Conservation (phyloP, 1,140 invertebrate species). For the Drosophila lowei region DNA sequence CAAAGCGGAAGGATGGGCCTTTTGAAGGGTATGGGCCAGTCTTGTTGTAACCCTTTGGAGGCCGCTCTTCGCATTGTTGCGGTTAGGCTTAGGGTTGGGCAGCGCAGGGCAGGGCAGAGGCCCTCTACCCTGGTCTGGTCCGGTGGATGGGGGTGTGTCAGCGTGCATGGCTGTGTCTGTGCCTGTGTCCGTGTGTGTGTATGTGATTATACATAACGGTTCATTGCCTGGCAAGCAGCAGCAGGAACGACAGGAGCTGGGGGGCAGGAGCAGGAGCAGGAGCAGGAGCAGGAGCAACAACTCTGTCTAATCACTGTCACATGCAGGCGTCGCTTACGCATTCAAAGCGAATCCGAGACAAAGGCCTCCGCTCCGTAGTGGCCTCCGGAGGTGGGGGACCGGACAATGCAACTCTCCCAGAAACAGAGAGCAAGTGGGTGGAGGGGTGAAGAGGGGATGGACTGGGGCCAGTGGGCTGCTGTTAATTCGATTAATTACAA, state of each 20-base stretch:
- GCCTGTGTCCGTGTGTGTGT: slow-evolving; percentile 23
- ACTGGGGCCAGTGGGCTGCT: slow-evolving; percentile 54
- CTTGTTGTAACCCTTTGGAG: no score
- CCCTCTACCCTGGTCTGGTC: background rate
- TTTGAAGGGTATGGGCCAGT: no score
- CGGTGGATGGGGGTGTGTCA: background rate
- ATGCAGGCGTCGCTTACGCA: slow-evolving; percentile 76
- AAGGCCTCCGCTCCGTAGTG: slow-evolving; percentile 34
- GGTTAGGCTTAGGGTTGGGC: slow-evolving; percentile 12
- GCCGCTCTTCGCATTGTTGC: slow-evolving; percentile 5
- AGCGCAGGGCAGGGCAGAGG: background rate
- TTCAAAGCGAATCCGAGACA: slow-evolving; percentile 68
- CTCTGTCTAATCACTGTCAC: slow-evolving; percentile 82
- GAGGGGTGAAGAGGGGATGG: background rate
- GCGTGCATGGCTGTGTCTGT: background rate
- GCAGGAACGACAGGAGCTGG: slow-evolving; percentile 9
- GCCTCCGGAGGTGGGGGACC: background rate
- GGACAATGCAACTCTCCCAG: slow-evolving; percentile 31
- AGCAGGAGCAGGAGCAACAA: slow-evolving; percentile 37
- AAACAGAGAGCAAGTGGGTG: background rate
- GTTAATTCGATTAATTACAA: slow-evolving; percentile 83
- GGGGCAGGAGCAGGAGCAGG: background rate
- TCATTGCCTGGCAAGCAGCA: slow-evolving; percentile 56
- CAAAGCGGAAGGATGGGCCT: no score
- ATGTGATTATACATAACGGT: slow-evolving; percentile 67